Conservation (phyloP, 2,888 invertebrate species). For the Ecliptopera silaceata region DNA sequence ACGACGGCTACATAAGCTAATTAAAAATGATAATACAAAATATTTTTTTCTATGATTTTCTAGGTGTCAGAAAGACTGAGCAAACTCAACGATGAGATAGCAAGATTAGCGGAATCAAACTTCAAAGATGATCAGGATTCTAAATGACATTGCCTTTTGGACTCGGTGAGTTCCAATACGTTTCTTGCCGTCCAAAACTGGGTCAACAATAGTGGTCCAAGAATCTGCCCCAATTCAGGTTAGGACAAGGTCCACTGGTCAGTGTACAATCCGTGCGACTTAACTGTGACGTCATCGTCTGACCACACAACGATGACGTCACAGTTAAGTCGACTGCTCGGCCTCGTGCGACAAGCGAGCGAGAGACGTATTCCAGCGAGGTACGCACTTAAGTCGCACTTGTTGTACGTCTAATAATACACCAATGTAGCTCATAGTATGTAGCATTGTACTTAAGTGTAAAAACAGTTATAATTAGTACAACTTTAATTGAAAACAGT, state of each 20-base stretch:
- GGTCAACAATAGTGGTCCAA: not conserved
- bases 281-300: too few species aligned
- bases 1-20: not conserved
- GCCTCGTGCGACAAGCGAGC: too few species aligned
- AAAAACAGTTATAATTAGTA: not conserved
- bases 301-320: too few species aligned
- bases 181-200: constrained; percentile 19
- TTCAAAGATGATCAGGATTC: constrained; percentile 52
- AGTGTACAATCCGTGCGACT: too few species aligned
- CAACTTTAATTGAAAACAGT: not conserved
- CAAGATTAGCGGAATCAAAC: constrained; percentile 59
- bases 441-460: not conserved
- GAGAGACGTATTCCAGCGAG: too few species aligned
- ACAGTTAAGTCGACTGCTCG: too few species aligned
- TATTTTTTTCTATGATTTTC: constrained; percentile 30
- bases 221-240: not conserved
- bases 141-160: constrained; percentile 33
- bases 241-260: not conserved
- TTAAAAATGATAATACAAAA: not conserved
- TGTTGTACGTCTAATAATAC: too few species aligned
- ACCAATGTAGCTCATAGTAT: not conserved
- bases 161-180: constrained; percentile 27
- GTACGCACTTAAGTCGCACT: too few species aligned
- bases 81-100: constrained; percentile 68
- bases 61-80: constrained; percentile 69